Conservation (phyloP, 2,797 vertebrate species). For the Decapterus maruadsi region DNA sequence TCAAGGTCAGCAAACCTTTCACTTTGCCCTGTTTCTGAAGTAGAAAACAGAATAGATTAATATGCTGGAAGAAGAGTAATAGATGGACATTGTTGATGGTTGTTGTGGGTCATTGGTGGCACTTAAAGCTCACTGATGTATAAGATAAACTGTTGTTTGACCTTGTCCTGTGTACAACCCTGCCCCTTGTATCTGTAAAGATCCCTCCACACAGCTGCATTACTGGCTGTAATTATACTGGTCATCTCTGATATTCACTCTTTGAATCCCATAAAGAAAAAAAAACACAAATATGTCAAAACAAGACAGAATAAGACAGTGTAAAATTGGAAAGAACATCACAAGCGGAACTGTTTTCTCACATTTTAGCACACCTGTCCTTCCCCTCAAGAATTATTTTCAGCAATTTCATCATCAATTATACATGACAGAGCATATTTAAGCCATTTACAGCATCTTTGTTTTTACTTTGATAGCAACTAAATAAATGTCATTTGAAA, state of each 20-base stretch:
- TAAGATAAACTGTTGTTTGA: slow-evolving; percentile 26
- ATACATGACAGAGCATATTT: slow-evolving; percentile 31
- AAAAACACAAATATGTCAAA: slow-evolving; percentile 5
- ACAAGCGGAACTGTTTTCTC: slow-evolving; percentile 36
- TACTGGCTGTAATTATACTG: neutral
- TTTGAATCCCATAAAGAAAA: neutral
- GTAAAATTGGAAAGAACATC: neutral
- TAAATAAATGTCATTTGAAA: neutral
- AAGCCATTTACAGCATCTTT: neutral
- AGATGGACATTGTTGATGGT: neutral
- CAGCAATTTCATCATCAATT: slow-evolving; percentile 45
- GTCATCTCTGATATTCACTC: neutral
- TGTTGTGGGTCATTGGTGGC: neutral
- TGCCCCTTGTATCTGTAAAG: slow-evolving; percentile 16
- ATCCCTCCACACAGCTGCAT: neutral
- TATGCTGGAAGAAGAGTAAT: neutral
- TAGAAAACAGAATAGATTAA: slow-evolving; percentile 25
- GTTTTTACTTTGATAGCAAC: slow-evolving; percentile 5
- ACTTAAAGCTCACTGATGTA: slow-evolving; percentile 22
- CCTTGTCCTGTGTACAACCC: slow-evolving; percentile 4
- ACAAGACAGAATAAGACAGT: neutral
- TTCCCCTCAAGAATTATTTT: slow-evolving; percentile 4
- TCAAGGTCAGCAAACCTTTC: slow-evolving; percentile 28
- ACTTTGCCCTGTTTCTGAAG: slow-evolving; percentile 53
- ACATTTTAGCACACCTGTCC: slow-evolving; percentile 27